phyloP scores from a whole-genome alignment of 2,797 vertebrate species.

The Brotula barbata region DNA sequence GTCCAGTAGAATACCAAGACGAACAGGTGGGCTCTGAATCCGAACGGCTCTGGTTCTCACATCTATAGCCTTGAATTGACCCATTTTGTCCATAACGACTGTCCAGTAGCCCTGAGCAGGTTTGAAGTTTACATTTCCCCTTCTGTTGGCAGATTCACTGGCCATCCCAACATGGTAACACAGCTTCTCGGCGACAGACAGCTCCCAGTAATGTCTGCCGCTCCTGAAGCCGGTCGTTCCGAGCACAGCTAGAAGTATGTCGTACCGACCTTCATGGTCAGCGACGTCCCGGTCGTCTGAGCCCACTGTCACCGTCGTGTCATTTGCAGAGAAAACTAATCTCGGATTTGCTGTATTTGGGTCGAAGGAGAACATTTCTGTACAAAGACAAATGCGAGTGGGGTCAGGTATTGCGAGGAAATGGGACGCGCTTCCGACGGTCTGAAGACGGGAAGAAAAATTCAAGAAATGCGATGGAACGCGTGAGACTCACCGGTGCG shows the following conservation, averaged over 20 bases:
- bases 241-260: conserved; percentile 43
- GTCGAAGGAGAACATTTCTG: conserved; percentile 50
- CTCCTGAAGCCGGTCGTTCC: conserved; percentile 45
- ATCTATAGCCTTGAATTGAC: conserved; percentile 16
- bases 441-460: no score
- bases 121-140: not conserved
- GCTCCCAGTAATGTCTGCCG: conserved; percentile 70
- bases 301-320: conserved; percentile 14
- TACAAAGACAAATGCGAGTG: conserved; percentile 7
- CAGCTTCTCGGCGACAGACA: conserved; percentile 40
- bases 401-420: no score
- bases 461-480: no score
- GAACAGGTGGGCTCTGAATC: not conserved
- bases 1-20: conserved; percentile 62
- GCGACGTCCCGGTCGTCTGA: fast-evolving
- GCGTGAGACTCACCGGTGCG: conserved; percentile 44
- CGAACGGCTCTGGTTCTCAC: fast-evolving
- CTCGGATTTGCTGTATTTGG: conserved; percentile 57
- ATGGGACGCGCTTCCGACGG: no score
- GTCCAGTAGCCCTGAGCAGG: conserved; percentile 59
- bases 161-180: conserved; percentile 67
- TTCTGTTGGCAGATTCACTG: conserved; percentile 49
- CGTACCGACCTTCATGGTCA: conserved; percentile 43
- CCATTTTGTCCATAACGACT: conserved; percentile 34
- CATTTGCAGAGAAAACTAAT: conserved; percentile 36